Evolutionary conservation across 2,888 invertebrate genomes (phyloP).

Genomic region (Ochropacha duplaris): DNA sequence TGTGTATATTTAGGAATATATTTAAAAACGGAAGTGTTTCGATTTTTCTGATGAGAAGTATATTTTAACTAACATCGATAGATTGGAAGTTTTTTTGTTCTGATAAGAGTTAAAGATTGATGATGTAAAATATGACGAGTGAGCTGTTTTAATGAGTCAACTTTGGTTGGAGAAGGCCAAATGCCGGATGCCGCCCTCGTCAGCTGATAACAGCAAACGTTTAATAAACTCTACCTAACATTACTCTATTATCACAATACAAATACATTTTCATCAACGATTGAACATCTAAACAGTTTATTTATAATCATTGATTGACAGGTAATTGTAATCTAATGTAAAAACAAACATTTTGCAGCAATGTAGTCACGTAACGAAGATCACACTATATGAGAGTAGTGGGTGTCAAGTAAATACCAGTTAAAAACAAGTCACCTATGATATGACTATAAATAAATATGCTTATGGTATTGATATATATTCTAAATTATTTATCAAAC

Average conservation of each 20-base stretch:
- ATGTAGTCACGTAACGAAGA: too few species aligned
- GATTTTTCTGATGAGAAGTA: too few species aligned
- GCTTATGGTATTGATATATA: neutral
- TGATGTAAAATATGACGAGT: conserved; percentile 47
- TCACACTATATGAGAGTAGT: neutral
- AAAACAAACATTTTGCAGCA: too few species aligned
- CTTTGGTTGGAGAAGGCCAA: conserved; percentile 53
- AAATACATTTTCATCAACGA: neutral
- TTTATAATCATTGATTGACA: too few species aligned
- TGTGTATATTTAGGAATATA: too few species aligned
- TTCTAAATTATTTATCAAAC: neutral
- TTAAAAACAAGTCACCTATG: neutral
- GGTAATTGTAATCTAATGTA: too few species aligned
- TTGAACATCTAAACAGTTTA: too few species aligned
- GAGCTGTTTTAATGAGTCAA: conserved; percentile 53
- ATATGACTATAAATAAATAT: too few species aligned
- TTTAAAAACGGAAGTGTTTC: too few species aligned
- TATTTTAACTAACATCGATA: too few species aligned
- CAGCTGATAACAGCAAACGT: conserved; percentile 55
- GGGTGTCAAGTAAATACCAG: neutral
- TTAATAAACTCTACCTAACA: conserved; percentile 22
- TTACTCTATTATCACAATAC: neutral
- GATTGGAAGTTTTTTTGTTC: neutral
- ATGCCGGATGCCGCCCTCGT: conserved; percentile 55
- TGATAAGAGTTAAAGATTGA: conserved; percentile 31